Conservation (phyloP, 2,113 vertebrate genomes). For the Silurus asotus region DNA sequence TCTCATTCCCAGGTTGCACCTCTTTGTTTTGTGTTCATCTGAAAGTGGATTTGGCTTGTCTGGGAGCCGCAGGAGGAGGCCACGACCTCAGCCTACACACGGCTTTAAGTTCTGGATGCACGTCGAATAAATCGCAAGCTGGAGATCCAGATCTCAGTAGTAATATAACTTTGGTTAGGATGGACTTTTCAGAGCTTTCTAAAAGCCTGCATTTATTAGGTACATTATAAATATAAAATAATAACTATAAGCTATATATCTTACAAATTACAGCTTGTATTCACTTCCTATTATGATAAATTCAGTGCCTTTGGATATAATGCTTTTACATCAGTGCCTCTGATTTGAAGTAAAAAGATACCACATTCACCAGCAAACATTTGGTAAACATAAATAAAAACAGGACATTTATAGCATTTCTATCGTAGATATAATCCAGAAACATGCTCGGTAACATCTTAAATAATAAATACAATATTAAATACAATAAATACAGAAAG, state of each 20-base stretch:
- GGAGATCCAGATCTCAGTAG: neutral
- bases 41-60: constrained; percentile 33
- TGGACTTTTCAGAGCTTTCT: constrained; percentile 47
- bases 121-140: neutral
- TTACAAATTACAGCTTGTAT: neutral
- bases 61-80: constrained; percentile 24
- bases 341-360: neutral
- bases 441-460: too few relatives aligned
- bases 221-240: constrained; percentile 53
- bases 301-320: neutral
- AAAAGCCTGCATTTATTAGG: constrained; percentile 46
- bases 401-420: too few relatives aligned
- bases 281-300: neutral
- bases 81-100: neutral
- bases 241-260: constrained; percentile 27
- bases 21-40: constrained; percentile 46
- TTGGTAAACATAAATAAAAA: too few relatives aligned
- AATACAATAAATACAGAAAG: too few relatives aligned
- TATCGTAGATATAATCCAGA: too few relatives aligned
- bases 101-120: neutral
- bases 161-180: constrained; percentile 39
- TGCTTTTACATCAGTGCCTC: neutral
- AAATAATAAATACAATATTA: too few relatives aligned
- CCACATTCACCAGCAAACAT: too few relatives aligned
- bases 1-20: constrained; percentile 32